Conservation (phyloP, 2,797 vertebrate species). For the Luscinia megarhynchos region DNA sequence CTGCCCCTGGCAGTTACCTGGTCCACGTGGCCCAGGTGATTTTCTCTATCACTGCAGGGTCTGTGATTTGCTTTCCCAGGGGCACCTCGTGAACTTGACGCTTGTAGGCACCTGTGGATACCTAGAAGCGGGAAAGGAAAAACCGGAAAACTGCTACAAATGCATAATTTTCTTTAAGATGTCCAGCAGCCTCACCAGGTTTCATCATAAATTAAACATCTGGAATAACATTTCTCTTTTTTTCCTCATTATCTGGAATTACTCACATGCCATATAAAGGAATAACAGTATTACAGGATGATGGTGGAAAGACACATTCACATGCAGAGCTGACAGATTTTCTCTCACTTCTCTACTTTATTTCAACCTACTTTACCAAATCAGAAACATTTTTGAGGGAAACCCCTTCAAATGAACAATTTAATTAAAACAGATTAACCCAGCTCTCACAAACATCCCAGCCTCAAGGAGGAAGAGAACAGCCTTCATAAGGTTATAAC, state of each 20-base stretch:
- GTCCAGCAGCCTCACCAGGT: not conserved
- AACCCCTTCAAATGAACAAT: not conserved
- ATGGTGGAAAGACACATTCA: not conserved
- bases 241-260: not conserved
- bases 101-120: conserved; percentile 90
- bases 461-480: not conserved
- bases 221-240: not conserved
- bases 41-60: conserved; percentile 82
- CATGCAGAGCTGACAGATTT: not conserved
- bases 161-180: accelerated
- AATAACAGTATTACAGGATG: not conserved
- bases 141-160: not conserved
- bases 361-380: not conserved
- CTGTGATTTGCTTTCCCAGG: conserved; percentile 87
- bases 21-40: conserved; percentile 99
- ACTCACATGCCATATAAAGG: not conserved
- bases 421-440: not conserved
- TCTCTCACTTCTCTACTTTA: not conserved
- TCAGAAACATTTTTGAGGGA: not conserved
- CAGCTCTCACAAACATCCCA: not conserved
- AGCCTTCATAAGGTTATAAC: not conserved
- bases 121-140: conserved; percentile 73
- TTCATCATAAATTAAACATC: not conserved
- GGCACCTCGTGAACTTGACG: conserved; percentile 93
- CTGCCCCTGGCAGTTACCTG: conserved; percentile 77